Conservation (phyloP, 1,140 invertebrate species). For the Apis cerana region DNA sequence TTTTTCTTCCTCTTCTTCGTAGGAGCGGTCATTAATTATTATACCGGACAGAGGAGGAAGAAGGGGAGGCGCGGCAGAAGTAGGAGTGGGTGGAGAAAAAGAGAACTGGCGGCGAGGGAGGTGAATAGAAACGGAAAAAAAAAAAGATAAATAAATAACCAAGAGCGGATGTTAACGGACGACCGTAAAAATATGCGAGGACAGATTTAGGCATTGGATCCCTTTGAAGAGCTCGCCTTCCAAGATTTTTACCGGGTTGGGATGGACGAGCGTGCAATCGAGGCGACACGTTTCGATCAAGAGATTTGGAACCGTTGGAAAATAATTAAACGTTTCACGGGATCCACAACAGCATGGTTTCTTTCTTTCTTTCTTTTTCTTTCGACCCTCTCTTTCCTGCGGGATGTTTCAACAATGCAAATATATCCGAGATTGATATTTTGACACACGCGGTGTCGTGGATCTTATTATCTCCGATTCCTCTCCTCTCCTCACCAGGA, state of each 20-base stretch:
- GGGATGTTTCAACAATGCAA: constrained; percentile 27
- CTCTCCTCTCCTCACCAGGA: too few relatives aligned
- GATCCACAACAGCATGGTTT: too few relatives aligned
- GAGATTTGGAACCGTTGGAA: not conserved
- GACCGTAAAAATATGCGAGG: constrained; percentile 58
- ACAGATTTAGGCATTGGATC: constrained; percentile 49
- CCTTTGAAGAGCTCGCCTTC: not conserved
- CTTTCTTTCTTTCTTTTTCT: constrained; percentile 36
- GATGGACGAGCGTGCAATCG: constrained; percentile 25
- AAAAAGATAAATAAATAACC: not conserved
- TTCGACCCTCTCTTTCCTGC: not conserved
- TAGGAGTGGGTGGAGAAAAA: constrained; percentile 52
- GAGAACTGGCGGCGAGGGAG: constrained; percentile 32
- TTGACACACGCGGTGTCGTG: constrained; percentile 64
- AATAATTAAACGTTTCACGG: constrained; percentile 26
- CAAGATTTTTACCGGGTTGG: not conserved
- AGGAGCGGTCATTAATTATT: constrained; percentile 69
- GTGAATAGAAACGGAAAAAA: constrained; percentile 52
- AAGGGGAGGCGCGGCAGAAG: constrained; percentile 44
- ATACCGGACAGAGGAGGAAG: constrained; percentile 60
- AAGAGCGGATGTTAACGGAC: constrained; percentile 48
- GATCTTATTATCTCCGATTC: constrained; percentile 59
- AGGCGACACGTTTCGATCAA: not conserved
- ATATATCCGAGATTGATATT: constrained; percentile 61
- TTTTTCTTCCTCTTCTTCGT: constrained; percentile 46